Percentiles rank a stretch among this genome's conserved stretches.
phyloP scores from a whole-genome alignment of 2,113 vertebrate species.

The Xiphorhynchus elegans region DNA sequence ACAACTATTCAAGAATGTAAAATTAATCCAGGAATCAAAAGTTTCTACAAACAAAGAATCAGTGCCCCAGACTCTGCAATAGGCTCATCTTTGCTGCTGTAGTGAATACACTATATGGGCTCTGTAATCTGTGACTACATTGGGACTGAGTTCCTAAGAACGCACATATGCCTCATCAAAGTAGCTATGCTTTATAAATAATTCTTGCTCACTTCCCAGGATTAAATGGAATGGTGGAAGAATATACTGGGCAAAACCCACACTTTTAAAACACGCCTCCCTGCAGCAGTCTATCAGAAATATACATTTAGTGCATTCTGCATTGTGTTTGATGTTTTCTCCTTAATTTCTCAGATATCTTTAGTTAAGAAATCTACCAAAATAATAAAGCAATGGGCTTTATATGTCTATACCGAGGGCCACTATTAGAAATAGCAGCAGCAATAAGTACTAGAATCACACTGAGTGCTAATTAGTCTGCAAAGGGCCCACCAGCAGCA shows the following conservation, averaged over 20 bases:
- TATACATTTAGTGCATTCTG: not conserved
- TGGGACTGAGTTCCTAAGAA: not conserved
- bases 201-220: not conserved
- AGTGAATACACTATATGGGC: not conserved
- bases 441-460: not conserved
- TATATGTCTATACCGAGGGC: not conserved
- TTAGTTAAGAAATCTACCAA: not conserved
- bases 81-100: not conserved
- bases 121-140: not conserved
- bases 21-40: not conserved
- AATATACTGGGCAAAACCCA: not conserved
- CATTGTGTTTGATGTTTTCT: not conserved
- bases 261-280: not conserved
- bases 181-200: not conserved
- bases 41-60: not conserved
- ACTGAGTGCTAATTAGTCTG: not conserved
- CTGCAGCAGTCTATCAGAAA: not conserved
- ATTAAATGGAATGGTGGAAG: not conserved
- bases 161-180: not conserved
- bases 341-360: not conserved
- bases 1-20: not conserved
- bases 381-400: not conserved
- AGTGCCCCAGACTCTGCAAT: not conserved
- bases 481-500: not conserved
- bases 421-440: not conserved